Evolutionary conservation across 2,888 invertebrate genomes (phyloP).

Genomic region (Danaus chrysippus): DNA sequence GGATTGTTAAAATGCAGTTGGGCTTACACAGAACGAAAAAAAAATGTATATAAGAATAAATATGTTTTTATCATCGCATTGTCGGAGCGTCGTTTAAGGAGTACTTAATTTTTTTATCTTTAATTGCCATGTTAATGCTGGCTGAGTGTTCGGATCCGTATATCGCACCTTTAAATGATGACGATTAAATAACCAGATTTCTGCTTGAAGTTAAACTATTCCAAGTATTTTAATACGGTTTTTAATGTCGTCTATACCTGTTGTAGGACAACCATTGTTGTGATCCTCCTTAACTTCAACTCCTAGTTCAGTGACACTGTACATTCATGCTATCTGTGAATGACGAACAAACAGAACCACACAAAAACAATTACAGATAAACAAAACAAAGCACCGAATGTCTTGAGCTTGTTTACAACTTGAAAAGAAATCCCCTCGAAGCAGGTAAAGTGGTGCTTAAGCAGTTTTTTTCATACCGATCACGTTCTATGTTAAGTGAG

Average conservation of each 20-base stretch:
- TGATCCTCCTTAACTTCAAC: background rate
- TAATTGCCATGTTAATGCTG: constrained; percentile 1
- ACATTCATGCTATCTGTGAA: too few species aligned
- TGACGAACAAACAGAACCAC: constrained; percentile 1
- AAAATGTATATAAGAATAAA: background rate
- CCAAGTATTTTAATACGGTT: constrained; percentile 4
- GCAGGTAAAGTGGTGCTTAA: constrained; percentile 43
- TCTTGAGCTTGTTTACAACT: constrained; percentile 69
- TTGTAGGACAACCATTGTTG: background rate
- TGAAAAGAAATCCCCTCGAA: constrained; percentile 53
- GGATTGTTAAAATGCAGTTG: background rate
- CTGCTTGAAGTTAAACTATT: constrained; percentile 2
- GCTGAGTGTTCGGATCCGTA: constrained; percentile 9
- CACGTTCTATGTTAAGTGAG: constrained; percentile 76
- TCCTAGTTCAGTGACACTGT: too few species aligned
- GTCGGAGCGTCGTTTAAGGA: background rate
- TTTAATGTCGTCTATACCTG: background rate
- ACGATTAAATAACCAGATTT: constrained; percentile 18
- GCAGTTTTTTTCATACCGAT: constrained; percentile 72
- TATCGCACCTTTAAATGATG: constrained; percentile 23
- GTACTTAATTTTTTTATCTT: constrained; percentile 7
- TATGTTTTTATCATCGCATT: constrained; percentile 1
- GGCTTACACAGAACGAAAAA: background rate
- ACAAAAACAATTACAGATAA: constrained; percentile 39
- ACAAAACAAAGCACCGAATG: constrained; percentile 46